Conservation (phyloP, 2,888 invertebrate genomes). For the Chorisops tibialis region DNA sequence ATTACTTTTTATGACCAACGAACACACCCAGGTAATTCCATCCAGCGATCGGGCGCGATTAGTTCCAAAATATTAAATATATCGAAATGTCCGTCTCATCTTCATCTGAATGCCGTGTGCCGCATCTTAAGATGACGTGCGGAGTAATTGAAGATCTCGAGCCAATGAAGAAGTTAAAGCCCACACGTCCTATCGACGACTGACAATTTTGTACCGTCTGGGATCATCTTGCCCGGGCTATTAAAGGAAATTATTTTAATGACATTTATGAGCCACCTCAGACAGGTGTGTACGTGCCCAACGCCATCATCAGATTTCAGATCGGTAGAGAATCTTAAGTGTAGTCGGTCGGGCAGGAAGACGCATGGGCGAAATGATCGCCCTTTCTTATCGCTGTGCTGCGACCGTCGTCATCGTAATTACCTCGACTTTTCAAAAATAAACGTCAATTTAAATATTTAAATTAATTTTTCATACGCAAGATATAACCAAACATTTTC, state of each 20-base stretch:
- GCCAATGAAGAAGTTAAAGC: constrained; percentile 22
- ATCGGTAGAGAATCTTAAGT: constrained; percentile 16
- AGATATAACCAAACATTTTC: background rate
- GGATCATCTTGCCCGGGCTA: constrained; percentile 26
- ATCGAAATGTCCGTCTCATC: background rate
- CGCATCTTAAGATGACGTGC: no score
- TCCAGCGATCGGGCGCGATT: no score
- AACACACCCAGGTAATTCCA: constrained; percentile 18
- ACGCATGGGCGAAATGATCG: background rate
- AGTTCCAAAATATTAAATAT: constrained; percentile 14
- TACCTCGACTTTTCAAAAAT: background rate
- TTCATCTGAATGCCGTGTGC: background rate
- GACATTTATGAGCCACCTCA: constrained; percentile 31
- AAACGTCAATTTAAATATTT: constrained; percentile 19
- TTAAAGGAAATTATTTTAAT: constrained; percentile 33
- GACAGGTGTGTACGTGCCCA: constrained; percentile 22
- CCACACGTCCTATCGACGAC: constrained; percentile 13
- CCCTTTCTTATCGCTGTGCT: background rate
- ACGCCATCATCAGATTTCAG: background rate
- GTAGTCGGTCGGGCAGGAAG: background rate
- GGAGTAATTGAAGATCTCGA: constrained; percentile 20
- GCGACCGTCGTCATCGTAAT: constrained; percentile 9
- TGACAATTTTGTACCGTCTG: constrained; percentile 18
- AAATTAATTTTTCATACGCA: constrained; percentile 11
- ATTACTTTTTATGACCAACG: constrained; percentile 6